Evolutionary conservation across 2,113 vertebrate genomes (phyloP).

Genomic region (Pterocles burchelli): DNA sequence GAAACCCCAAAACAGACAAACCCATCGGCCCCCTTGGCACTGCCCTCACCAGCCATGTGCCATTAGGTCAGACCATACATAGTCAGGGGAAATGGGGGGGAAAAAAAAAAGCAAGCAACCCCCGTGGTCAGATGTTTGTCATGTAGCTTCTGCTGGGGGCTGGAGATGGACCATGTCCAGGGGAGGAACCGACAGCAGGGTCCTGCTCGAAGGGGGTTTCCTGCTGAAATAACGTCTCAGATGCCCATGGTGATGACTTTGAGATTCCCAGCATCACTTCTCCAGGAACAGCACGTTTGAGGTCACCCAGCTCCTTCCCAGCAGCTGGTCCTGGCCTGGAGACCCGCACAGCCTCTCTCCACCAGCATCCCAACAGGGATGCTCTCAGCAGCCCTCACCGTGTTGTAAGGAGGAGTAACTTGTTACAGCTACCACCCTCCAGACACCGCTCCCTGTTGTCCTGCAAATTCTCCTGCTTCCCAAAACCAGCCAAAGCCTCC

Average conservation of each 20-base stretch:
- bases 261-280: background rate
- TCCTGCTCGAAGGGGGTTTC: background rate
- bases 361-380: background rate
- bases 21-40: fast-evolving
- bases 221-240: background rate
- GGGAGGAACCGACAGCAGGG: background rate
- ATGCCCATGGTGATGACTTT: background rate
- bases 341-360: background rate
- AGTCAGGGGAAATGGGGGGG: background rate
- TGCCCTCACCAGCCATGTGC: fast-evolving
- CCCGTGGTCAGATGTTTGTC: background rate
- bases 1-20: background rate
- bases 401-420: too few species aligned
- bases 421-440: background rate
- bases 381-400: background rate
- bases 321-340: background rate
- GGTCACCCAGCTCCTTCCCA: background rate
- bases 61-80: background rate
- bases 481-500: background rate
- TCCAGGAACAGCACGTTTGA: fast-evolving
- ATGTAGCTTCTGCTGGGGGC: background rate
- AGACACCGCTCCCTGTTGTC: background rate
- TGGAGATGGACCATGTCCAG: background rate
- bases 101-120: background rate
- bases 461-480: background rate